Percentiles rank a stretch among this genome's conserved stretches.
phyloP scores from a whole-genome alignment of 2,797 vertebrate genomes.

The Sebastes trivittatus region DNA sequence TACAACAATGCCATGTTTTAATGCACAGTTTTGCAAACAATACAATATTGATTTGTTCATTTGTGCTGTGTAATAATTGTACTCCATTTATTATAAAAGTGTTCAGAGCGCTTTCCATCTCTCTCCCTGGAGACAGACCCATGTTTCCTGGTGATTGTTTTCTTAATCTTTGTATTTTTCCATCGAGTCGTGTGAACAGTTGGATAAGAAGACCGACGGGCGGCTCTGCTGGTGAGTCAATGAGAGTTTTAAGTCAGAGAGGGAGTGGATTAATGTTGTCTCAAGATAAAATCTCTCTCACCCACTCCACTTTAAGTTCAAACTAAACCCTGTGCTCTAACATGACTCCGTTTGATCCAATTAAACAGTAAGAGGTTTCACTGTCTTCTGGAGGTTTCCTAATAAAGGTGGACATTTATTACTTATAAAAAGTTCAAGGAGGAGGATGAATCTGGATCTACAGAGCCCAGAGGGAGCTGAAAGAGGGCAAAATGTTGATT shows the following conservation, averaged over 20 bases:
- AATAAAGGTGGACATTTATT: not conserved
- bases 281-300: slow-evolving; percentile 24
- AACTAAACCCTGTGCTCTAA: not conserved
- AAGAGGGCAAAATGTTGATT: not conserved
- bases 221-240: not conserved
- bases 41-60: not conserved
- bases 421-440: not conserved
- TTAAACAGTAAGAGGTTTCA: not conserved
- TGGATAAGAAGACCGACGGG: not conserved
- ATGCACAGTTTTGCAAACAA: not conserved
- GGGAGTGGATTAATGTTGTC: slow-evolving; percentile 26
- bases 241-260: not conserved
- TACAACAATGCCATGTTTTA: not conserved
- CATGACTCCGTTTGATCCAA: not conserved
- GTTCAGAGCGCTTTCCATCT: not conserved
- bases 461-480: not conserved
- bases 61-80: not conserved
- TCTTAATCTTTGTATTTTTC: not conserved
- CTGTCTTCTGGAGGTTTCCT: not conserved
- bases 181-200: not conserved
- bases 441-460: not conserved
- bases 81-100: not conserved
- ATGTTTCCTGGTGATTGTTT: not conserved
- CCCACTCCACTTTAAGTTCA: slow-evolving; percentile 6
- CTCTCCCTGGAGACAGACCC: not conserved